These are phyloP conservation scores for Nothoprocta perdicaria DNA, from an alignment of 2,113 vertebrate genomes.

Conservation along the genomic window DNA sequence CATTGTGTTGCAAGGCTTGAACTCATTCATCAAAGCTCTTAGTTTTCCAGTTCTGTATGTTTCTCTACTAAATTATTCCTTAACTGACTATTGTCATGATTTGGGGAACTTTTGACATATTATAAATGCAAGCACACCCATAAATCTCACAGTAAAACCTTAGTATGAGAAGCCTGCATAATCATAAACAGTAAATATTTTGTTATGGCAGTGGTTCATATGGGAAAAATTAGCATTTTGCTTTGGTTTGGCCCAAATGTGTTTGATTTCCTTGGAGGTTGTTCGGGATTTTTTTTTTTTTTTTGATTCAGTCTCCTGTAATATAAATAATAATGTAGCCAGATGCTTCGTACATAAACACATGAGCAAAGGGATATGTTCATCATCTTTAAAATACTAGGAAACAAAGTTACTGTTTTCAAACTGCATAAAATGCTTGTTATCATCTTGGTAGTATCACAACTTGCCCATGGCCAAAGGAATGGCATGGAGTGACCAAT, in stretches of 20 bases:
- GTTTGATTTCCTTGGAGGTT: conserved; percentile 65
- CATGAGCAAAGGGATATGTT: conserved; percentile 61
- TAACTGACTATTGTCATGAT: conserved; percentile 25
- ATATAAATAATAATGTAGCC: conserved; percentile 62
- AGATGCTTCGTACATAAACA: conserved; percentile 67
- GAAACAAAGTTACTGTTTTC: conserved; percentile 3
- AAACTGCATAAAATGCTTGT: not conserved
- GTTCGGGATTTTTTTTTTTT: not conserved
- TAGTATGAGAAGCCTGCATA: conserved; percentile 37
- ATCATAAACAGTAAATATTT: conserved; percentile 54
- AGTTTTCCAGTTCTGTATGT: not conserved
- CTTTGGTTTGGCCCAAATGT: conserved; percentile 53
- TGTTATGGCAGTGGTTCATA: conserved; percentile 32
- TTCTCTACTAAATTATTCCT: conserved; percentile 41
- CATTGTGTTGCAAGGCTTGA: not conserved
- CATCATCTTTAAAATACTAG: conserved; percentile 49
- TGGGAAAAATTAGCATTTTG: conserved; percentile 53
- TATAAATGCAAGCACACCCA: conserved; percentile 52
- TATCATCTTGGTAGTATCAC: not conserved
- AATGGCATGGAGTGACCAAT: not conserved
- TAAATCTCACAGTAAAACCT: conserved; percentile 61
- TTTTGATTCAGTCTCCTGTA: conserved; percentile 36
- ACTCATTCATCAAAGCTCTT: not conserved
- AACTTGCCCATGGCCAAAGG: not conserved
- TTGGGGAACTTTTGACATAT: conserved; percentile 38